Conservation (phyloP, 2,888 invertebrate genomes). For the Itoplectis maculator region DNA sequence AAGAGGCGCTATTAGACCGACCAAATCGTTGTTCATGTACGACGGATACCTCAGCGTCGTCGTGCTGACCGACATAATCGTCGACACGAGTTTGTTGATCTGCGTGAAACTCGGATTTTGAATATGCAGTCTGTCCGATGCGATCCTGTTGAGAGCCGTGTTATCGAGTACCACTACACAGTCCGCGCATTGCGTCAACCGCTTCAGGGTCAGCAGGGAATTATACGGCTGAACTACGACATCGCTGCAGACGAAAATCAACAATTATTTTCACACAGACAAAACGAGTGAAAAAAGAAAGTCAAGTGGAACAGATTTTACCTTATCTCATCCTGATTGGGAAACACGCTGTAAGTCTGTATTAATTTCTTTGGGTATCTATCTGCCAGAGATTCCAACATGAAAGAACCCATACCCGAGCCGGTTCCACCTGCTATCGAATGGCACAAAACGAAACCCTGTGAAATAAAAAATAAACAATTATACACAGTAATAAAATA, state of each 20-base stretch:
- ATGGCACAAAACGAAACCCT: slow-evolving; percentile 99
- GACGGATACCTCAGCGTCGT: slow-evolving; percentile 98
- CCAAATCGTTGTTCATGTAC: slow-evolving; percentile 99
- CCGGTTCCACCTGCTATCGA: slow-evolving; percentile 99
- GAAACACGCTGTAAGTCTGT: slow-evolving; percentile 99
- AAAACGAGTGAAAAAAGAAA: not conserved
- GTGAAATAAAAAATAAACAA: slow-evolving; percentile 42
- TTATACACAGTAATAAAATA: not conserved
- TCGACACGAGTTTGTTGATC: slow-evolving; percentile 98
- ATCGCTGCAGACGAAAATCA: slow-evolving; percentile 87
- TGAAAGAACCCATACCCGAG: slow-evolving; percentile 99
- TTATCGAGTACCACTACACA: slow-evolving; percentile 99
- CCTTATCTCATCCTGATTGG: slow-evolving; percentile 98
- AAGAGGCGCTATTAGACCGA: slow-evolving; percentile 96
- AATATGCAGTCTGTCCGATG: slow-evolving; percentile 96
- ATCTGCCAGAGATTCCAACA: slow-evolving; percentile 94
- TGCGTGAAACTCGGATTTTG: slow-evolving; percentile 98
- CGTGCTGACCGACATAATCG: slow-evolving; percentile 99
- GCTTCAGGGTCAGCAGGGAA: slow-evolving; percentile 96
- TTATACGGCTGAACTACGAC: slow-evolving; percentile 99
- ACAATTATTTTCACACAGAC: not conserved
- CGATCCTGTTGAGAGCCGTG: slow-evolving; percentile 97
- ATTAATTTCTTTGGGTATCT: slow-evolving; percentile 99
- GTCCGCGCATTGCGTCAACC: slow-evolving; percentile 97
- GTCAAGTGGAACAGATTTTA: slow-evolving; percentile 81